Conservation (phyloP, 2,888 invertebrate species). For the Idaea dimidiata region DNA sequence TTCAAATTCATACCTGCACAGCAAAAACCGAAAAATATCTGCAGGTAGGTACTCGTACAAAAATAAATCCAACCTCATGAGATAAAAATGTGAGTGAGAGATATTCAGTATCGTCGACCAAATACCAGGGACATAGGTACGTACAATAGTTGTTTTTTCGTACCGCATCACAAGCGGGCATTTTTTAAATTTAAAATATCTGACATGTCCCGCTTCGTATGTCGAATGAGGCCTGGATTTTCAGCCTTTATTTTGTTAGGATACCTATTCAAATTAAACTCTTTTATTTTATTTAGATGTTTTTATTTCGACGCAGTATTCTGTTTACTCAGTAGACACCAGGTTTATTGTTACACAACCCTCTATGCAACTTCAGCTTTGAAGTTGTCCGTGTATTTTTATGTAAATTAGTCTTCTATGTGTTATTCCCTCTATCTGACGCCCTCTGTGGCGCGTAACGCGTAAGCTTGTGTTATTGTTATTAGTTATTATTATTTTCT, state of each 20-base stretch:
- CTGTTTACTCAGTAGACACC: not conserved
- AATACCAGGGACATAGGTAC: no score
- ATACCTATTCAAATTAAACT: not conserved
- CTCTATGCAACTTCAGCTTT: no score
- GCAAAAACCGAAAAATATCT: no score
- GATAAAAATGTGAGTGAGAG: not conserved
- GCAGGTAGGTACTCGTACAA: not conserved
- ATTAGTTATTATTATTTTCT: no score
- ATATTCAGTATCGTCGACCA: not conserved
- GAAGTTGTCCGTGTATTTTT: no score
- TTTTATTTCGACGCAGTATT: not conserved
- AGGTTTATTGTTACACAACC: not conserved
- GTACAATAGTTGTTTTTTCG: not conserved
- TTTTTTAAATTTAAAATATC: not conserved
- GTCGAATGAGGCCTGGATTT: not conserved
- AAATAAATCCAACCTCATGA: not conserved
- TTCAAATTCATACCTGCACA: no score
- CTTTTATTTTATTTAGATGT: no score
- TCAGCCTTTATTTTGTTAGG: not conserved
- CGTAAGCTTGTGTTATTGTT: no score
- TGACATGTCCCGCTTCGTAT: not conserved
- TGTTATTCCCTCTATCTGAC: no score
- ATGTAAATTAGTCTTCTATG: no score
- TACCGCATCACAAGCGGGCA: not conserved
- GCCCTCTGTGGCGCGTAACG: no score